These are phyloP conservation scores for Arrhamphus sclerolepis DNA, from an alignment of 2,797 vertebrate genomes.

Conservation along the genomic window DNA sequence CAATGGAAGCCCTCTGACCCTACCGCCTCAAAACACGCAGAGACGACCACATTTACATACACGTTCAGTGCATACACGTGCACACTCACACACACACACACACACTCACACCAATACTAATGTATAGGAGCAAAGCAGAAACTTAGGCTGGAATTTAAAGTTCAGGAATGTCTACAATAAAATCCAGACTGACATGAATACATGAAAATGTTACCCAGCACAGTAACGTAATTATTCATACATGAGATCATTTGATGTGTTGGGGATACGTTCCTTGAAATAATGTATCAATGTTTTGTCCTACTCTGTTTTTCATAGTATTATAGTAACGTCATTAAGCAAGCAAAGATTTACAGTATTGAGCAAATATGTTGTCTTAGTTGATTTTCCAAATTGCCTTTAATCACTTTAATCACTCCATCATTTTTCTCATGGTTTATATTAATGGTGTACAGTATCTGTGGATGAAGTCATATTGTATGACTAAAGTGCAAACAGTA, in stretches of 20 bases:
- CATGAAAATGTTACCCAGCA: conserved; percentile 7
- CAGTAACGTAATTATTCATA: conserved; percentile 19
- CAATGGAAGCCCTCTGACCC: no score
- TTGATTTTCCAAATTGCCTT: conserved; percentile 24
- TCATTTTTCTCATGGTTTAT: conserved; percentile 19
- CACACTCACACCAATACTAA: not conserved
- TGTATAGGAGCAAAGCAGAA: not conserved
- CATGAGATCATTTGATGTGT: conserved; percentile 13
- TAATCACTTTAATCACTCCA: conserved; percentile 12
- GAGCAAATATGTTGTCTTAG: conserved; percentile 13
- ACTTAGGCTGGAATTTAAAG: not conserved
- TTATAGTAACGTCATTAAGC: conserved; percentile 26
- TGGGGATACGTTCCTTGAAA: conserved; percentile 5
- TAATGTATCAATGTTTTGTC: not conserved
- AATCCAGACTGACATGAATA: not conserved
- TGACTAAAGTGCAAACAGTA: conserved; percentile 20
- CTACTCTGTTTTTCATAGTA: conserved; percentile 16
- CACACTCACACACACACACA: no score
- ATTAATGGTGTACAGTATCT: conserved; percentile 9
- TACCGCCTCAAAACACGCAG: no score
- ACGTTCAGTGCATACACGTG: no score
- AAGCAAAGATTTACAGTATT: conserved; percentile 19
- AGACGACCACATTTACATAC: no score
- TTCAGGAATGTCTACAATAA: not conserved
- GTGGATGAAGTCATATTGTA: conserved; percentile 35